Evolutionary conservation across 2,113 vertebrate species (phyloP), one percentile per base, ranked within the genome.

Genomic region (Monopterus albus): DNA sequence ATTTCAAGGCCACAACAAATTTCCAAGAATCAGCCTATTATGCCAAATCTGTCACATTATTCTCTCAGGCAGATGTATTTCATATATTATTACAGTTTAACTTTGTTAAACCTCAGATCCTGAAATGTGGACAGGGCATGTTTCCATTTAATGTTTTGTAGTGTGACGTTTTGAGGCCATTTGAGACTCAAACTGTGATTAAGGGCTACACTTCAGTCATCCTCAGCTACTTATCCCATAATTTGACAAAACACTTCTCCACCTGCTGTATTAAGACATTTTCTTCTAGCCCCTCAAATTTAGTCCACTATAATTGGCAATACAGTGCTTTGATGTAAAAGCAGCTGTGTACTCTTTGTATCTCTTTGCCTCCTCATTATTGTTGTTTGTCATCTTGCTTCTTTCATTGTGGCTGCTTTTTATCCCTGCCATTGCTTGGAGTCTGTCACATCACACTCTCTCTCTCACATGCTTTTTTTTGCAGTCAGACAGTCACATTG

Each of bases 261-360:
- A 53, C 61, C 75, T 65, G 57, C 62, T 42, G 47, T 26, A 65
- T 47, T 51, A 55, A 70, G 26, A 59, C 59, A 1, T 51, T 58
- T 67, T 39, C 50, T 61, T 31, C 28, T 43, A 64, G 65, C 49
- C 66, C 31, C 78, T 58, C 39, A 39, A 26, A 75, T 40, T 39
- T 26, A 63, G 61, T 67, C 65, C 31, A 38, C 73, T 62, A 4
- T 83, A 84, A 86, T 74, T 73, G 73, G 56, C 26, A n/a, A 57
- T 31, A 55, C 84, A 56, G 10, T 52, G 73, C 60, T 82, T 75
- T 82, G 62, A 84, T 88, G 73, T 78, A 23, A 62, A 78, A 78
- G 21, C 73, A 85, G 75, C 75, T 56, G 62, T 56, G 45, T 39
- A 38, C 64, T 80, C 70, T 87, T 76, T 82, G 47, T 55, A 33